Base-by-base conservation (phyloP, 2,888 invertebrate genomes). In the Chymomyza fuscimana region DNA sequence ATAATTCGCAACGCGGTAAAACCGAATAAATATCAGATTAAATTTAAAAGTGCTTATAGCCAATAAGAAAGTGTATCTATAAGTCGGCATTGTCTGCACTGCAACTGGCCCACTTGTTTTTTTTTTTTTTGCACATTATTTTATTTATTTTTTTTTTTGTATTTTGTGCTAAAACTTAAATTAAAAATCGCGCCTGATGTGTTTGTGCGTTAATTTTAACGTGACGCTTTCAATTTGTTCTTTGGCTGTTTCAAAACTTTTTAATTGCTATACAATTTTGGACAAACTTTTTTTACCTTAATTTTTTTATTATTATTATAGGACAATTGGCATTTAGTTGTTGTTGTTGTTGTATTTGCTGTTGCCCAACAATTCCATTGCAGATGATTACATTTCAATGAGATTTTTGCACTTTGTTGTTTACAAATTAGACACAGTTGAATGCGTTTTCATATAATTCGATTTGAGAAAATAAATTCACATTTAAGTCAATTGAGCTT, bases 161-260 rank as follows among this genome's bases (percentile, higher is more conserved):
- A 36, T 60, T 36, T 12, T 36, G 15, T 60, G 15, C 54, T 54
- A 16, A 63, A 40, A 46, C 75, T 69, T 77, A 82, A 86, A 84
- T 88, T 89, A 79, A 79, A 84, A 87, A 85, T 89, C 89, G 85
- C 90, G 87, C 90, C 88, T 89, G 80, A 88, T 86, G 87, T 90
- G 89, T 89, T 89, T 87, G 79, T 83, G 76, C 74, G 73, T 88
- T 82, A 86, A 87, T 87, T 82, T 86, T 68, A 70, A 63, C 65
- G 69, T 67, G 36, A 10, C 16, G n/a, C 19, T 63, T 15, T 58
- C 58, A 25, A 25, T 25, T 51, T 52, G n/a, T 65, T 16, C 19
- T 59, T 64, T 54, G 51, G 15, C 22, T 81, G 79, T 87, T 86
- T 71, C 68, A 69, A 73, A 84, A 84, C 84, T 81, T 84, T 87